Evolutionary conservation across 2,888 invertebrate species (phyloP).

Genomic region (Liposcelis brunnea): DNA sequence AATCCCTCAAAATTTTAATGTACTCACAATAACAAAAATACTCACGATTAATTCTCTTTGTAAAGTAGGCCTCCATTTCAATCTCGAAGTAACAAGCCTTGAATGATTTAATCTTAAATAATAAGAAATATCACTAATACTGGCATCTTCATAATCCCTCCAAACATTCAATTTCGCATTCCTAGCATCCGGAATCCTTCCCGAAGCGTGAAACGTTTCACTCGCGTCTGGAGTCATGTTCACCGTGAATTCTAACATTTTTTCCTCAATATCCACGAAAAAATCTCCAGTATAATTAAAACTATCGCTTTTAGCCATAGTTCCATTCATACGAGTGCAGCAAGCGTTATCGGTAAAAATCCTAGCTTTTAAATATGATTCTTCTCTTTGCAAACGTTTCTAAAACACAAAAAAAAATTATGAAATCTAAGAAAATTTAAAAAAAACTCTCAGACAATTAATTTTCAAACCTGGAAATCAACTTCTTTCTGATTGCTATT

Average conservation of each 20-base stretch:
- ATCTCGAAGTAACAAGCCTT: slow-evolving; percentile 56
- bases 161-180: slow-evolving; percentile 60
- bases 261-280: slow-evolving; percentile 37
- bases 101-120: slow-evolving; percentile 72
- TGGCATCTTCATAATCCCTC: slow-evolving; percentile 66
- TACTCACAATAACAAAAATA: not conserved
- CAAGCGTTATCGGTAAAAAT: slow-evolving; percentile 31
- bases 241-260: slow-evolving; percentile 44
- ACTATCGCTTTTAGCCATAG: slow-evolving; percentile 35
- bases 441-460: not conserved
- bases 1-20: not conserved
- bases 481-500: slow-evolving; percentile 39
- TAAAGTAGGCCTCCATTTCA: slow-evolving; percentile 63
- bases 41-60: slow-evolving; percentile 39
- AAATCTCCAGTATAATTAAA: slow-evolving; percentile 41
- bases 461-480: slow-evolving; percentile 41
- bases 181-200: slow-evolving; percentile 57
- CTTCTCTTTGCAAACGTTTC: slow-evolving; percentile 40
- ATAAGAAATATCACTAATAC: slow-evolving; percentile 58
- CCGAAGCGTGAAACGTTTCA: slow-evolving; percentile 52
- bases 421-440: not conserved
- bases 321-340: slow-evolving; percentile 38
- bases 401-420: slow-evolving; percentile 19
- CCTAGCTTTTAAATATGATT: slow-evolving; percentile 34
- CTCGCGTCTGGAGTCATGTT: slow-evolving; percentile 51